A percentile compares a stretch with the other conserved stretches of the same genome.
phyloP scores from a whole-genome alignment of 2,888 invertebrate genomes.

The Euzophera pinguis region DNA sequence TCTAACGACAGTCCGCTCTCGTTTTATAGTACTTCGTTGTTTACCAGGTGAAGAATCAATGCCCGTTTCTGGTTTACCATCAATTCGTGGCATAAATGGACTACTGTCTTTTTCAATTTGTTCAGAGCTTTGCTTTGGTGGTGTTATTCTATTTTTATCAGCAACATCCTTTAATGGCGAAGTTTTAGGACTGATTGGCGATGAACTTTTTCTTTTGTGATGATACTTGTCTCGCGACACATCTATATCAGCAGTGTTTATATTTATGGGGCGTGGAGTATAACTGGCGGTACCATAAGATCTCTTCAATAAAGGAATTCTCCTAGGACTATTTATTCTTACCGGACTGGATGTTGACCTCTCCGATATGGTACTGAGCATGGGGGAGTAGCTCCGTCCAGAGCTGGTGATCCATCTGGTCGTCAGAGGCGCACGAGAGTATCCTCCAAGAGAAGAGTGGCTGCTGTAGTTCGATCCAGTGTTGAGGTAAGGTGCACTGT shows the following conservation, averaged over 20 bases:
- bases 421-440: conserved; percentile 71
- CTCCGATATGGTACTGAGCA: conserved; percentile 85
- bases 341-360: conserved; percentile 55
- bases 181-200: conserved; percentile 26
- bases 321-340: conserved; percentile 65
- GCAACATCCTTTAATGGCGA: conserved; percentile 36
- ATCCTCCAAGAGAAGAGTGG: conserved; percentile 74
- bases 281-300: conserved; percentile 59
- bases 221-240: conserved; percentile 85
- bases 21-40: conserved; percentile 81
- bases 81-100: conserved; percentile 68
- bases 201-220: conserved; percentile 39
- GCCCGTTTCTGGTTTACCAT: conserved; percentile 65
- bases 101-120: conserved; percentile 52
- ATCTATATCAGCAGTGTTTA: conserved; percentile 92
- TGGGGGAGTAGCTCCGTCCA: conserved; percentile 83
- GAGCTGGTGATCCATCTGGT: conserved; percentile 61
- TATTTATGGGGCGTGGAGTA: conserved; percentile 83
- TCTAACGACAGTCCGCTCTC: conserved; percentile 87
- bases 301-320: conserved; percentile 74
- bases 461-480: conserved; percentile 69
- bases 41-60: conserved; percentile 63
- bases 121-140: conserved; percentile 39
- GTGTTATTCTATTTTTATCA: conserved; percentile 47
- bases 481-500: conserved; percentile 75